These are phyloP conservation scores for Monarcha castaneiventris DNA, from an alignment of 2,113 vertebrate species.

Conservation along the genomic window DNA sequence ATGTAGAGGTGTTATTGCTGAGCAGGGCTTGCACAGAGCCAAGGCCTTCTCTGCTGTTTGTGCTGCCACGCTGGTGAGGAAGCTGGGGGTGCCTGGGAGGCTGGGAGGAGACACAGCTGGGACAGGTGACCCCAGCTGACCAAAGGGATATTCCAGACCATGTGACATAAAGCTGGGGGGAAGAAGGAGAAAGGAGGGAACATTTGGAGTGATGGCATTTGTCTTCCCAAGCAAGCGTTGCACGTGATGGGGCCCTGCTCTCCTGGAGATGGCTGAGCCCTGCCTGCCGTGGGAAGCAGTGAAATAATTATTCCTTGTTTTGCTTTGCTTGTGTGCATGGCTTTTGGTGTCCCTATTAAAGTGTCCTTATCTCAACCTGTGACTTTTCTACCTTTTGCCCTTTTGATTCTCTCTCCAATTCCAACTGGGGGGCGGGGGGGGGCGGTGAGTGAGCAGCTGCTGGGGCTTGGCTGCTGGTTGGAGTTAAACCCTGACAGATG, in stretches of 20 bases:
- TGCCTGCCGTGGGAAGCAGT: rapidly evolving
- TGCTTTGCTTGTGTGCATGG: rapidly evolving
- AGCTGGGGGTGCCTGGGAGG: rapidly evolving
- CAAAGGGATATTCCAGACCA: neutral
- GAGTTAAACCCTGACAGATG: neutral
- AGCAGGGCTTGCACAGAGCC: neutral
- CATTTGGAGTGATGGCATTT: neutral
- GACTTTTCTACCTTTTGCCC: neutral
- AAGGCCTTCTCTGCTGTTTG: neutral
- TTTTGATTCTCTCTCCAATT: neutral
- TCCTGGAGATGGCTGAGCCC: neutral
- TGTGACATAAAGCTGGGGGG: rapidly evolving
- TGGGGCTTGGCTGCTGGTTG: neutral
- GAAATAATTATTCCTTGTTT: neutral
- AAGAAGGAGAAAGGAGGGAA: neutral
- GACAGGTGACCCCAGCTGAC: neutral
- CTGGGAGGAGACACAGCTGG: neutral
- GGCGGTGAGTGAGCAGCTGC: rapidly evolving
- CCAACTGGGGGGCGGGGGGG: rapidly evolving
- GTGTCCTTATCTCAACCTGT: neutral
- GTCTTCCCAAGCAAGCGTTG: neutral
- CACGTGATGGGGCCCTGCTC: neutral
- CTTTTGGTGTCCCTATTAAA: neutral
- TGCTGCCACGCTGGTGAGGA: rapidly evolving
- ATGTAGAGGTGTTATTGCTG: neutral